phyloP scores from a whole-genome alignment of 2,888 invertebrate species.

The Hirtodrosophila histrioides region DNA sequence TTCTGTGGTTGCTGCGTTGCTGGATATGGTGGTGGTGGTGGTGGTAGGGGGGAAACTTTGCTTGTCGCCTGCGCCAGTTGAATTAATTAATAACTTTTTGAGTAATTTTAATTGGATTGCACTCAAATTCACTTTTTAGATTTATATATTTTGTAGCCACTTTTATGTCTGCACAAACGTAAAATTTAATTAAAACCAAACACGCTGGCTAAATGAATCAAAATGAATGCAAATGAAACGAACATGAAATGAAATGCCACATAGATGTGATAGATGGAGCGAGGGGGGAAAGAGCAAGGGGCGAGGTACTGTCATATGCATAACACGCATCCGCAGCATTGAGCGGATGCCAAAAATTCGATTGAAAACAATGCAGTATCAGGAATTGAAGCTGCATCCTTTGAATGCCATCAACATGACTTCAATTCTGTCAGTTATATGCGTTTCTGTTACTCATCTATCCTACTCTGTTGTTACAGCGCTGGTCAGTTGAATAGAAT shows the following conservation, averaged over 20 bases:
- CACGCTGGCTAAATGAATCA: slow-evolving; percentile 22
- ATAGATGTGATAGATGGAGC: background rate
- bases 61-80: slow-evolving; percentile 44
- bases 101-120: slow-evolving; percentile 35
- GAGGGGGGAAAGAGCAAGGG: background rate
- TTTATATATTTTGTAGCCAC: slow-evolving; percentile 21
- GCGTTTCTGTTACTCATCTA: background rate
- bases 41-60: slow-evolving; percentile 23
- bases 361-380: slow-evolving; percentile 22
- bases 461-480: slow-evolving; percentile 5
- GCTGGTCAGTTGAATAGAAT: slow-evolving; percentile 1
- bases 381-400: slow-evolving; percentile 8
- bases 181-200: slow-evolving; percentile 56
- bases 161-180: slow-evolving; percentile 40
- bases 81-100: slow-evolving; percentile 20
- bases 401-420: slow-evolving; percentile 40
- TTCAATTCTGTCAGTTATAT: slow-evolving; percentile 11
- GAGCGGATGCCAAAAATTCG: slow-evolving; percentile 9
- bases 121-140: slow-evolving; percentile 44
- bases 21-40: too few relatives aligned
- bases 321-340: slow-evolving; percentile 50
- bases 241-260: slow-evolving; percentile 3
- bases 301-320: slow-evolving; percentile 11
- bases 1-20: background rate
- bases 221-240: slow-evolving; percentile 29